Conservation (phyloP, 53 echinoderm and acorn worm species). For the Luidia sarsii region DNA sequence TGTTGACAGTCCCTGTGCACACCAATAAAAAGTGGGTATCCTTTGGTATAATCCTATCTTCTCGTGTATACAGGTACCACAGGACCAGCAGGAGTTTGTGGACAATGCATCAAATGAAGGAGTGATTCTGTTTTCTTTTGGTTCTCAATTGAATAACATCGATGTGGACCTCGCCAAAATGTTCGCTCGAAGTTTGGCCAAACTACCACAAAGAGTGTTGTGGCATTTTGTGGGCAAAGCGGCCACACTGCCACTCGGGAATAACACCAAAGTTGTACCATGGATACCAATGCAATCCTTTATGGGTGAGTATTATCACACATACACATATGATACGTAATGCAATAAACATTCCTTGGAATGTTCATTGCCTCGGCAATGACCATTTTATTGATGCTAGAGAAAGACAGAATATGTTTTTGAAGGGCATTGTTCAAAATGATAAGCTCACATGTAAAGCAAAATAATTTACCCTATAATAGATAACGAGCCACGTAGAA, state of each 20-base stretch:
- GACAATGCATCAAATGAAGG: background rate
- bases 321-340: no score
- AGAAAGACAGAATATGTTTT: no score
- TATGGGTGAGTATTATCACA: slow-evolving; percentile 12
- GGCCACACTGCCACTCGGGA: background rate
- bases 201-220: background rate
- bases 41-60: no score
- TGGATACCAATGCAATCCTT: slow-evolving; percentile 11
- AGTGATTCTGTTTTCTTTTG: slow-evolving; percentile 9
- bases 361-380: no score
- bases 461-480: no score
- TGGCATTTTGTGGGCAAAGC: slow-evolving; percentile 16
- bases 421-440: no score
- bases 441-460: no score
- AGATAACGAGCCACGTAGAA: no score
- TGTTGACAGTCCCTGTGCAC: no score
- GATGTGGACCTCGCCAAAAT: background rate
- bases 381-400: no score
- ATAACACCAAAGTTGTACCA: background rate
- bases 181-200: slow-evolving; percentile 9
- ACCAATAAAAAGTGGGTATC: no score
- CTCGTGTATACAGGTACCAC: background rate
- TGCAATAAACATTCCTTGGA: no score
- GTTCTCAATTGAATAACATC: slow-evolving; percentile 1
- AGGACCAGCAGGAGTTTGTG: slow-evolving; percentile 7